Evolutionary conservation across 1,140 invertebrate species (phyloP).

Genomic region (Papilio aristodemus): DNA sequence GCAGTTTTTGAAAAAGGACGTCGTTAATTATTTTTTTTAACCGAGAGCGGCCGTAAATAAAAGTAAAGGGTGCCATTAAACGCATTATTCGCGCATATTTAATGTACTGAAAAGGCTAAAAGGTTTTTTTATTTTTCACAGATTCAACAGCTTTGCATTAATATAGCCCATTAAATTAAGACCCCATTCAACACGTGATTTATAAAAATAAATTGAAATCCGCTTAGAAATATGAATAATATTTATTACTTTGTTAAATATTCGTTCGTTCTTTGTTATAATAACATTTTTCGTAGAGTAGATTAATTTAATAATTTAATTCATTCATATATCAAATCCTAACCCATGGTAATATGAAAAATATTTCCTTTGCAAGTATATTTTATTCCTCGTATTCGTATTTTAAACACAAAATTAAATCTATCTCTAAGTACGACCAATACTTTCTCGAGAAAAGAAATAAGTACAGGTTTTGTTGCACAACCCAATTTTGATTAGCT

Average conservation of each 20-base stretch:
- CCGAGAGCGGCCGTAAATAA: slow-evolving; percentile 68
- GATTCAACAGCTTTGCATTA: slow-evolving; percentile 71
- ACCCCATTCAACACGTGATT: slow-evolving; percentile 64
- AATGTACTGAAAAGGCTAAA: slow-evolving; percentile 77
- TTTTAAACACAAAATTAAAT: too few species aligned
- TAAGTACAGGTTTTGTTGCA: too few species aligned
- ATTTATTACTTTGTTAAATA: neutral
- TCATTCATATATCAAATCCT: neutral
- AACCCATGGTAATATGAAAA: neutral
- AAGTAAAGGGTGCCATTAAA: slow-evolving; percentile 78
- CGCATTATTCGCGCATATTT: slow-evolving; percentile 78
- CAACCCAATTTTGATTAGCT: too few species aligned
- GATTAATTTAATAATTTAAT: neutral
- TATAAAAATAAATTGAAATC: slow-evolving; percentile 44
- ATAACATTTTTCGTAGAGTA: neutral
- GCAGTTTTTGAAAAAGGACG: slow-evolving; percentile 61
- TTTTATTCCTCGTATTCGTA: neutral
- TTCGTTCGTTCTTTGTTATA: neutral
- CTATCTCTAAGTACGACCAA: too few species aligned
- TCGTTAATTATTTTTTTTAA: slow-evolving; percentile 72
- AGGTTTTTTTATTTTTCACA: slow-evolving; percentile 70
- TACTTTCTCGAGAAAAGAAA: too few species aligned
- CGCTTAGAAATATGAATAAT: slow-evolving; percentile 36
- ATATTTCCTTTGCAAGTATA: neutral
- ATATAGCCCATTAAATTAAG: slow-evolving; percentile 68